Evolutionary conservation across 2,797 vertebrate genomes (phyloP).

Genomic region (Lepidocolaptes lacrymiger): DNA sequence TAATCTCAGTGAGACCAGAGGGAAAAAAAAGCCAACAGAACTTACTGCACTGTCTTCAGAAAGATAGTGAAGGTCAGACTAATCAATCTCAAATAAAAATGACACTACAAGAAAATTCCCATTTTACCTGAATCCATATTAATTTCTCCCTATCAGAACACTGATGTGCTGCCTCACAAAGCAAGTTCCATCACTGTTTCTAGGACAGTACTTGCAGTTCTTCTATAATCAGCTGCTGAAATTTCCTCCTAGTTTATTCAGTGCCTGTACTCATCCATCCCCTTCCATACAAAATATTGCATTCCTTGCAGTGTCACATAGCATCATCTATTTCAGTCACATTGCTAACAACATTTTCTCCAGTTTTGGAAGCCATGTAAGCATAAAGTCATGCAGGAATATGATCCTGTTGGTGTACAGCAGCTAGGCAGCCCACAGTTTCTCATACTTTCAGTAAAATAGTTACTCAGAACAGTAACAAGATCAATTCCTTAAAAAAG

Average conservation of each 20-base stretch:
- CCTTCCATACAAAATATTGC: neutral
- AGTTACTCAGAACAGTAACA: neutral
- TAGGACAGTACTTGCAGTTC: neutral
- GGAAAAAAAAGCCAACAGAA: neutral
- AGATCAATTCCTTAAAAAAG: neutral
- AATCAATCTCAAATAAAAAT: slow-evolving; percentile 45
- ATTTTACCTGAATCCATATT: slow-evolving; percentile 9
- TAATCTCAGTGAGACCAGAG: neutral
- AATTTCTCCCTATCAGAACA: neutral
- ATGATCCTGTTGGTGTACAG: neutral
- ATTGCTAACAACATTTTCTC: neutral
- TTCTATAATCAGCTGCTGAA: neutral
- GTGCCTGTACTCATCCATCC: neutral
- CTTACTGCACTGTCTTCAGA: neutral
- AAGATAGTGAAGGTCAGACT: slow-evolving; percentile 32
- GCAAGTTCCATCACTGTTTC: neutral
- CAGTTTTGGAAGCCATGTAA: neutral
- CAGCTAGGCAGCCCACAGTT: neutral
- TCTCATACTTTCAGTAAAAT: neutral
- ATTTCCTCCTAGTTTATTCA: neutral
- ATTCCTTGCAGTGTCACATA: neutral
- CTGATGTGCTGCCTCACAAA: neutral
- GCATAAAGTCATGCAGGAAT: neutral
- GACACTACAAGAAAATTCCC: neutral
- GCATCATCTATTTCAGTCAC: neutral